A percentile compares a stretch with the other conserved stretches of the same genome.
Conservation (phyloP, 2,888 invertebrate species). For the Antheraea yamamai region DNA sequence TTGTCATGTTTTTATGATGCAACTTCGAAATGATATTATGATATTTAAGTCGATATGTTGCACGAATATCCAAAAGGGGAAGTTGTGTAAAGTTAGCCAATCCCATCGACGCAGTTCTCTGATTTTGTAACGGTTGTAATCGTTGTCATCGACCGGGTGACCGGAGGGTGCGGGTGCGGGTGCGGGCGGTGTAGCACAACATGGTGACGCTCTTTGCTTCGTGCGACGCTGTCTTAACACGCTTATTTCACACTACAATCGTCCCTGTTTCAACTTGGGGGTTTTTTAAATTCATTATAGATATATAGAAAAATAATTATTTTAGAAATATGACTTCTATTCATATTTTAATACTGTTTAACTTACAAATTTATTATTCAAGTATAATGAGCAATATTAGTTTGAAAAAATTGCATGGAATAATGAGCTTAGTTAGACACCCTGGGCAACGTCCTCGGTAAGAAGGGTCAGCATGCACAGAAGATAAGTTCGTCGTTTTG, state of each 20-base stretch:
- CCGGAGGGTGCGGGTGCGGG: constrained; percentile 24
- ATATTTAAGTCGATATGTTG: constrained; percentile 39
- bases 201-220: constrained; percentile 43
- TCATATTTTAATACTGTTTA: not conserved
- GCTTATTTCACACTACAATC: not conserved
- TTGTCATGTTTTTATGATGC: not conserved
- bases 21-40: constrained; percentile 11
- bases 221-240: constrained; percentile 29
- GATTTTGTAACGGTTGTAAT: constrained; percentile 66
- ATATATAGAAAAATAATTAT: not conserved
- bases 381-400: constrained; percentile 9
- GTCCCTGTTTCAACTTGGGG: not conserved
- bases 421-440: constrained; percentile 37
- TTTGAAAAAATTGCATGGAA: constrained; percentile 9
- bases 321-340: not conserved
- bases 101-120: constrained; percentile 53
- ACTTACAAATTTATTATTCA: not conserved
- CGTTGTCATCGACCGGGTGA: constrained; percentile 30
- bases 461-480: constrained; percentile 76
- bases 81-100: constrained; percentile 68
- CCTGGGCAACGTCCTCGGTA: constrained; percentile 70
- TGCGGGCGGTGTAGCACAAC: constrained; percentile 16
- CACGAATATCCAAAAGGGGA: constrained; percentile 63
- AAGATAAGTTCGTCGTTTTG: constrained; percentile 81
- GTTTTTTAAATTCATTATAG: not conserved